phyloP scores from a whole-genome alignment of 2,113 vertebrate species.

The Phylloscopus trochilus region DNA sequence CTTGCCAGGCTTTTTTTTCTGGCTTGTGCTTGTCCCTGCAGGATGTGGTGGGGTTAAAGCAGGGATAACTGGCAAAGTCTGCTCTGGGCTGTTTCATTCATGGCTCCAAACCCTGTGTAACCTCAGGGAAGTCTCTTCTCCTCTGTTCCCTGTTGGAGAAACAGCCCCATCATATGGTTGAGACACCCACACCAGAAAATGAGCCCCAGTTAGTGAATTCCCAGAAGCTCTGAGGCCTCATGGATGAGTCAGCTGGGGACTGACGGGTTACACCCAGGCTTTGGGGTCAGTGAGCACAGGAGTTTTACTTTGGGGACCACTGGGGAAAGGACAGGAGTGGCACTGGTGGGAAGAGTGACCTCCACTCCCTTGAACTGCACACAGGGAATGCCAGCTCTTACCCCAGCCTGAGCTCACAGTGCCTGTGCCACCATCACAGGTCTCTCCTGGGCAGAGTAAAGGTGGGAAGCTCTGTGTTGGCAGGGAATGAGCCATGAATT shows the following conservation, averaged over 20 bases:
- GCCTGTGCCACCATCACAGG: not conserved
- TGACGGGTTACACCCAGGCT: not conserved
- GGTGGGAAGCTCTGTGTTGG: not conserved
- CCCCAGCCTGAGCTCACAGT: not conserved
- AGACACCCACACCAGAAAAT: not conserved
- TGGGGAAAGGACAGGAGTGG: not conserved
- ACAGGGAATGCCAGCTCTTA: not conserved
- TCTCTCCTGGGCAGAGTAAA: not conserved
- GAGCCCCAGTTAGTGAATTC: not conserved
- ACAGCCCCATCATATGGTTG: rapidly evolving
- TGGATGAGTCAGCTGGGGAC: not conserved
- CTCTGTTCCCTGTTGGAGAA: not conserved
- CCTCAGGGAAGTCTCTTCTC: not conserved
- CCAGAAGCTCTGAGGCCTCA: not conserved
- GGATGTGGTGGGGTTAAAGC: not conserved
- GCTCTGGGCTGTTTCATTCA: not conserved
- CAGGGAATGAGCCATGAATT: not conserved
- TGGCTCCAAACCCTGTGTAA: not conserved
- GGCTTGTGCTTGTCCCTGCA: not conserved
- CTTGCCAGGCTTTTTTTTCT: not conserved
- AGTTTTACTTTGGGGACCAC: not conserved
- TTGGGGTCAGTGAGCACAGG: not conserved
- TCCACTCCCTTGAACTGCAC: not conserved
- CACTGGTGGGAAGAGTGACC: not conserved
- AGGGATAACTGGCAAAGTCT: not conserved